A percentile compares a stretch with the other conserved stretches of the same genome.
Evolutionary conservation across 2,797 vertebrate genomes (phyloP).

Genomic region (Gambelia wislizenii): DNA sequence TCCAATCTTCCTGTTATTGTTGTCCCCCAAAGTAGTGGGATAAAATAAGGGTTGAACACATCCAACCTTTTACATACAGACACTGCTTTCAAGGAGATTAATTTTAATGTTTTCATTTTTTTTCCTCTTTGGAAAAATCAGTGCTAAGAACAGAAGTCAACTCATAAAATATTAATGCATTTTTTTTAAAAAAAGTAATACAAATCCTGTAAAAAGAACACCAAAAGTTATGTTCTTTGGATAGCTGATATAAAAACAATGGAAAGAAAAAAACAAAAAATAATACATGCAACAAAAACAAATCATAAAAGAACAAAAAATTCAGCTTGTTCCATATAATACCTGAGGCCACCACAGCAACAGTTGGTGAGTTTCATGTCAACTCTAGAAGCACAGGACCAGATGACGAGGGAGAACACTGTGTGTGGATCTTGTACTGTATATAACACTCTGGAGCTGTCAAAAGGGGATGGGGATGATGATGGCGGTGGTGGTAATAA

Average conservation of each 20-base stretch:
- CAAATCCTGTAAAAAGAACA: not conserved
- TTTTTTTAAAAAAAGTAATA: not conserved
- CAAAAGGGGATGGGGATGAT: not conserved
- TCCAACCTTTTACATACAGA: not conserved
- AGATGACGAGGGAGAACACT: not conserved
- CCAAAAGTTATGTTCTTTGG: constrained; percentile 54
- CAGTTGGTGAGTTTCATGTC: not conserved
- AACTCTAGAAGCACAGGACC: not conserved
- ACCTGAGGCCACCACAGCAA: not conserved
- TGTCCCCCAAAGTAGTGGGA: not conserved
- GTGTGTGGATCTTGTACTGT: not conserved
- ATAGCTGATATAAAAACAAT: constrained; percentile 39
- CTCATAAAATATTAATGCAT: not conserved
- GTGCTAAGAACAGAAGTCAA: not conserved
- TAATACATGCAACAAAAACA: constrained; percentile 1
- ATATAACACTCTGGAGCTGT: accelerated
- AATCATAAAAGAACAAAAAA: constrained; percentile 18
- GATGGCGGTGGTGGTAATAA: not conserved
- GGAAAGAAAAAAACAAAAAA: not conserved
- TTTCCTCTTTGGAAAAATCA: not conserved
- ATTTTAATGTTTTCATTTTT: not conserved
- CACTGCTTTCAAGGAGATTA: not conserved
- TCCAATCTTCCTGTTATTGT: not conserved
- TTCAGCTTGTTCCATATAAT: constrained; percentile 10
- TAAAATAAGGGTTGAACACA: not conserved